Base-by-base conservation (phyloP, 2,888 invertebrate genomes). In the Apamea crenata region DNA sequence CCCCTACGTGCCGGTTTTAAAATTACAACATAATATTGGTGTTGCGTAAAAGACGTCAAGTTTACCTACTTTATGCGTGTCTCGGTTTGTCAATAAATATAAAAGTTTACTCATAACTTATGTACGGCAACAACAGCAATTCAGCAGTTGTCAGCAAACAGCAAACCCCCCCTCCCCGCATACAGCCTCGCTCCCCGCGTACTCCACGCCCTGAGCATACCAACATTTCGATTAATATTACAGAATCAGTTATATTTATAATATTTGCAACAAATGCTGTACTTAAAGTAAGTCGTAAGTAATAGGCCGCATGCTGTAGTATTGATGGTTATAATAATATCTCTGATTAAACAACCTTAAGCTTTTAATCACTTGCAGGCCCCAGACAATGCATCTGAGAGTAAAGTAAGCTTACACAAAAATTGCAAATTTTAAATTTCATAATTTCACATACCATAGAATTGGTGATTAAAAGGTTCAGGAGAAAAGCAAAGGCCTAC, bases 51-150 rank as follows among this genome's bases (percentile, higher is more conserved):
- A 70, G 56, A 77, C 87, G 84, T 81, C 83, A 88, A 84, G 87
- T 86, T 82, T 89, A 90, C 91, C 92, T 93, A 93, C 90, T 83
- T 89, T 90, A 93, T 94, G 93, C 94, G 93, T 94, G 94, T 95
- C 94, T 94, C 93, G 93, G 92, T 94, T 94, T 93, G 92, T 95
- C 95, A 95, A 96, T 95, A 95, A 94, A 94, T 93, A 96, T 94
- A 95, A 96, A 96, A 95, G 93, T 94, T 96, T 96, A 96, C 96
- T 96, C 97, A 96, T 97, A 97, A 97, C 97, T 96, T 96, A 95
- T 93, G 94, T 91, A 95, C 97, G 89, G 96, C 97, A 96, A 96
- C 96, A 96, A 96, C 96, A 94, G 96, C 96, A 96, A 95, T 94
- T 95, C 96, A 95, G 96, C 96, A 95, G 96, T 96, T 96, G 96